phyloP scores from a whole-genome alignment of 2,888 invertebrate genomes.

The Dolomedes plantarius region DNA sequence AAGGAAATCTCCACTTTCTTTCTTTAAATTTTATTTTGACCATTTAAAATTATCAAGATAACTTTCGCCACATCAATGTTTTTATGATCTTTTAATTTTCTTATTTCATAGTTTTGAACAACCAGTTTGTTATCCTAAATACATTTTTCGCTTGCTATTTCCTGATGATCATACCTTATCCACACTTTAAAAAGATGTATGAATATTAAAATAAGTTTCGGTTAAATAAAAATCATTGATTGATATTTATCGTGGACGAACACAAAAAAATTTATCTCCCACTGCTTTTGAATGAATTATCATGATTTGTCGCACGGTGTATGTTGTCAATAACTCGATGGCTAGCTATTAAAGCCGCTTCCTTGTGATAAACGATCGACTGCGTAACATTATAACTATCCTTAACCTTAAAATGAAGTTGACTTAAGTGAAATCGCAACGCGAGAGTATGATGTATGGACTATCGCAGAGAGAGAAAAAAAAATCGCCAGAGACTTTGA shows the following conservation, averaged over 20 bases:
- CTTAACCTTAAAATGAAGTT: slow-evolving; percentile 69
- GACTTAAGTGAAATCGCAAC: slow-evolving; percentile 65
- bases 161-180: no score
- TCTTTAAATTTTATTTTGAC: no score
- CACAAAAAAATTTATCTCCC: neutral
- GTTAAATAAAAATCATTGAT: no score
- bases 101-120: no score
- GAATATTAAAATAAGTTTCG: no score
- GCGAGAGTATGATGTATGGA: slow-evolving; percentile 69
- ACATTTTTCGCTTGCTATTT: no score
- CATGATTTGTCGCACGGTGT: slow-evolving; percentile 53
- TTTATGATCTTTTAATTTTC: no score
- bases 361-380: slow-evolving; percentile 57
- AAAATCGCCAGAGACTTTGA: slow-evolving; percentile 37
- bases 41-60: no score
- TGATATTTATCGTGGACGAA: slow-evolving; percentile 55
- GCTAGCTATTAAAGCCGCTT: slow-evolving; percentile 60
- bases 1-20: no score
- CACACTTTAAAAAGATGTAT: no score
- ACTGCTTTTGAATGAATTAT: slow-evolving; percentile 49
- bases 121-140: no score
- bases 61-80: no score
- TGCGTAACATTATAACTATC: slow-evolving; percentile 65
- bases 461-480: slow-evolving; percentile 44
- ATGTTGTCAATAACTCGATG: slow-evolving; percentile 67